Conservation (phyloP, 2,888 invertebrate genomes). For the Argyra leucocephala region DNA sequence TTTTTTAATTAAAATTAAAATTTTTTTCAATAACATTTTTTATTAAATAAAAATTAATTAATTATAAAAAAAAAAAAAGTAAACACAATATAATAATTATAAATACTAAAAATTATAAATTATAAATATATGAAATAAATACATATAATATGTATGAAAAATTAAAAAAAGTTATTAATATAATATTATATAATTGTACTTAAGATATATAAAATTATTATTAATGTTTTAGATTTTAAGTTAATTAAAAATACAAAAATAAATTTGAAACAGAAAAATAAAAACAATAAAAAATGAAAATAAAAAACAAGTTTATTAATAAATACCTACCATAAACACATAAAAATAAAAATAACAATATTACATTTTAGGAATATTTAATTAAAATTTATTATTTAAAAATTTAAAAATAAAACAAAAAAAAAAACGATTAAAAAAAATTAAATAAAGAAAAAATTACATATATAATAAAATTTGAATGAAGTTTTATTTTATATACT, state of each 20-base stretch:
- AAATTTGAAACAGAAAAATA: neutral
- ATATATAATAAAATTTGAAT: too few relatives aligned
- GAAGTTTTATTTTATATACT: too few relatives aligned
- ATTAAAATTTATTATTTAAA: too few relatives aligned
- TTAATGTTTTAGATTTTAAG: neutral
- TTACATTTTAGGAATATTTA: neutral
- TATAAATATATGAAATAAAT: neutral
- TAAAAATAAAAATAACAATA: neutral
- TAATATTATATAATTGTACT: neutral
- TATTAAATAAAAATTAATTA: too few relatives aligned
- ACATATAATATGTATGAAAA: neutral
- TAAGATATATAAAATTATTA: slow-evolving; percentile 1
- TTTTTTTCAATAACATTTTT: too few relatives aligned
- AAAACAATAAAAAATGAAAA: neutral
- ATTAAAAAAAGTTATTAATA: neutral
- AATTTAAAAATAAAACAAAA: too few relatives aligned
- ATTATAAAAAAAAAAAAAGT: too few relatives aligned
- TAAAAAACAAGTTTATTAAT: neutral
- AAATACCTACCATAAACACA: neutral
- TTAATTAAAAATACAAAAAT: neutral
- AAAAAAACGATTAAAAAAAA: too few relatives aligned
- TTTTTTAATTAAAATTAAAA: too few relatives aligned
- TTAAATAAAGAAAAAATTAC: too few relatives aligned
- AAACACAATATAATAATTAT: neutral
- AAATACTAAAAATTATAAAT: neutral